A percentile compares a stretch with the other conserved stretches of the same genome.
Evolutionary conservation across 2,888 invertebrate genomes (phyloP).

Genomic region (Monoplex corrugatus): DNA sequence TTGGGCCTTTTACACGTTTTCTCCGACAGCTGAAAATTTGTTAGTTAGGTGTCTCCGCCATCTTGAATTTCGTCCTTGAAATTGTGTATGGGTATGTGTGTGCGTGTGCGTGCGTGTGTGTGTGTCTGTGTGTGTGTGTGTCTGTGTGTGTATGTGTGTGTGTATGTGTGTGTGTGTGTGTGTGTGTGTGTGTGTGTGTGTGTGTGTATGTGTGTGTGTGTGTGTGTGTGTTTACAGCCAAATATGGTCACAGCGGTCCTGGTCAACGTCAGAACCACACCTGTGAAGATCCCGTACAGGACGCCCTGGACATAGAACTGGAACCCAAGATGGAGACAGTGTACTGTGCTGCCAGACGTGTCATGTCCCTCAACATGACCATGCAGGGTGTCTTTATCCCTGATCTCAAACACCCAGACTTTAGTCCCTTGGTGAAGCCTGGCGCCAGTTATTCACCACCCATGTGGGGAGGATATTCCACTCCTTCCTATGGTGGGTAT

Average conservation of each 20-base stretch:
- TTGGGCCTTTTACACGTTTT: no score
- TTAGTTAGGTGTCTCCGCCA: no score
- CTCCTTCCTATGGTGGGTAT: no score
- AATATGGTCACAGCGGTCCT: not conserved
- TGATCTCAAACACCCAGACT: constrained; percentile 21
- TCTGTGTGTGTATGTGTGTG: no score
- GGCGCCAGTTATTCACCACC: not conserved
- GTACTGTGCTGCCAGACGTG: constrained; percentile 37
- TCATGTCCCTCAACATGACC: constrained; percentile 10
- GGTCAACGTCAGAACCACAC: constrained; percentile 11
- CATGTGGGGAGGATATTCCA: not conserved
- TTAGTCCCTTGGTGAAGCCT: not conserved
- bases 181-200: no score
- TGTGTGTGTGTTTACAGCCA: not conserved
- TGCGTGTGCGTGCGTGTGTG: no score
- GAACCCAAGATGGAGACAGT: constrained; percentile 19
- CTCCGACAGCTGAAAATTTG: no score
- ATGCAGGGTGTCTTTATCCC: not conserved
- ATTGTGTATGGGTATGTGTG: no score
- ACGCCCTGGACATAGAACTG: not conserved
- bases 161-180: no score
- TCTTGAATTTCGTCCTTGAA: no score
- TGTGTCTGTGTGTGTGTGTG: no score
- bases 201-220: no score
- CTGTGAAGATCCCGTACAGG: constrained; percentile 26